phyloP scores from a whole-genome alignment of 2,113 vertebrate genomes.

The Oncorhynchus clarkii region DNA sequence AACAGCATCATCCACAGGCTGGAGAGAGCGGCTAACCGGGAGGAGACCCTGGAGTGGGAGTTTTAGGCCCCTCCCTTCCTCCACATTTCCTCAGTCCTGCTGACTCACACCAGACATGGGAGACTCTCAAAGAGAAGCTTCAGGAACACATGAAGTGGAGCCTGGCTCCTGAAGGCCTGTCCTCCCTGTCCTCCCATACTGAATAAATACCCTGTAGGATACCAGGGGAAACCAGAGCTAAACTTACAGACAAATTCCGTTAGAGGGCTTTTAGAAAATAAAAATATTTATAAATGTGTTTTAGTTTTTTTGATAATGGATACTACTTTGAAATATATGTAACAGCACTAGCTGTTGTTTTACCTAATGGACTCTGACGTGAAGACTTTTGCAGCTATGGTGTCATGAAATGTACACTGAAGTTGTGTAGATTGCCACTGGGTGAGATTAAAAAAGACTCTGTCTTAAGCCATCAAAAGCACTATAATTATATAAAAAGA shows the following conservation, averaged over 20 bases:
- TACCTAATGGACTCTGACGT: conserved; percentile 86
- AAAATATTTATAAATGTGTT: conserved; percentile 94
- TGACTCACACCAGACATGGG: conserved; percentile 32
- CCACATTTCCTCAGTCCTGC: conserved; percentile 25
- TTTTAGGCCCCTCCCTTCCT: conserved; percentile 73
- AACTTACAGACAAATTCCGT: conserved; percentile 49
- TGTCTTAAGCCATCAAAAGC: conserved; percentile 99
- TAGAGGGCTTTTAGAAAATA: conserved; percentile 82
- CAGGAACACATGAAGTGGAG: conserved; percentile 45
- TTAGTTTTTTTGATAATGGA: conserved; percentile 96
- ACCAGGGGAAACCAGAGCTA: conserved; percentile 39
- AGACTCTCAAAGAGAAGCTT: conserved; percentile 46
- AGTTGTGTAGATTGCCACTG: conserved; percentile 98
- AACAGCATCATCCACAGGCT: conserved; percentile 98
- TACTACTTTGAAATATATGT: conserved; percentile 95
- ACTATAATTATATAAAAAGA: conserved; percentile 82
- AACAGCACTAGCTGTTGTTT: conserved; percentile 94
- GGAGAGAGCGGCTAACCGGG: conserved; percentile 92
- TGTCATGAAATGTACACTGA: conserved; percentile 94
- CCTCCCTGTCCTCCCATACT: conserved; percentile 9
- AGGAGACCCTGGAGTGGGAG: conserved; percentile 96
- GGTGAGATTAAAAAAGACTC: conserved; percentile 96
- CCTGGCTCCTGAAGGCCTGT: conserved; percentile 48
- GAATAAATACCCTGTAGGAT: conserved; percentile 34
- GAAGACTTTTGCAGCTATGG: conserved; percentile 89